phyloP scores from a whole-genome alignment of 2,888 invertebrate genomes.

The Drosophila setosimentum region DNA sequence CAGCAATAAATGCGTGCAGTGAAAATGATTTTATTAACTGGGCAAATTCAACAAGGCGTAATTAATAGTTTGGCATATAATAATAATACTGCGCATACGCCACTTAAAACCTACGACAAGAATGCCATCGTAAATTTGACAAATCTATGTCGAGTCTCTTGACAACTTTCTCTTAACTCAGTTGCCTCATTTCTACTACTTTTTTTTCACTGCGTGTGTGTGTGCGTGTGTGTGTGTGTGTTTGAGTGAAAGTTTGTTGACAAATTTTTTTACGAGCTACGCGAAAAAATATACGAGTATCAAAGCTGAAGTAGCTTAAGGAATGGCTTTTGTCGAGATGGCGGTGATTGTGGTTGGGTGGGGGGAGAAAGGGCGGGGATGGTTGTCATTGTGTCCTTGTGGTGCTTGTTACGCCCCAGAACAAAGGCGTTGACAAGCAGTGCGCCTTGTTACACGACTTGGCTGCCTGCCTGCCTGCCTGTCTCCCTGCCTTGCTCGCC shows the following conservation, averaged over 20 bases:
- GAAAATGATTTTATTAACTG: constrained; percentile 62
- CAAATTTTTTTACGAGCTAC: constrained; percentile 69
- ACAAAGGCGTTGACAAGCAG: constrained; percentile 67
- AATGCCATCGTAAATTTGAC: constrained; percentile 35
- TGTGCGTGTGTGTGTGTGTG: constrained; percentile 18
- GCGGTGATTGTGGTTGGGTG: not conserved
- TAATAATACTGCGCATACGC: constrained; percentile 64
- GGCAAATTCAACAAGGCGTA: constrained; percentile 60
- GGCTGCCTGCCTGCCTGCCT: constrained; percentile 2
- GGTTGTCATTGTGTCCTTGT: constrained; percentile 54
- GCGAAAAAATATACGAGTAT: constrained; percentile 31
- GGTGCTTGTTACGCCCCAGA: constrained; percentile 66
- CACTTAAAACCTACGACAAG: constrained; percentile 61
- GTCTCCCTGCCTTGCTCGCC: not conserved
- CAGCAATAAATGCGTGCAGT: constrained; percentile 9
- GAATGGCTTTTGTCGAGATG: not conserved
- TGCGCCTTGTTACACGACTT: constrained; percentile 45
- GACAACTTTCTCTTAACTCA: constrained; percentile 8
- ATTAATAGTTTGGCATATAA: constrained; percentile 66
- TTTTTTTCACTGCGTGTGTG: not conserved
- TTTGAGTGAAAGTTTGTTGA: constrained; percentile 55
- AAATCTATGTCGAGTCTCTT: constrained; percentile 35
- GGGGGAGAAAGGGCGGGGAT: not conserved
- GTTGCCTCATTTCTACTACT: constrained; percentile 4
- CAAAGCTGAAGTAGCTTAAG: constrained; percentile 23